Percentiles rank a stretch among this genome's conserved stretches.
These are phyloP conservation scores for Zhuqinia jingwanae DNA, from an alignment of 2,888 invertebrate genomes.

Conservation along the genomic window DNA sequence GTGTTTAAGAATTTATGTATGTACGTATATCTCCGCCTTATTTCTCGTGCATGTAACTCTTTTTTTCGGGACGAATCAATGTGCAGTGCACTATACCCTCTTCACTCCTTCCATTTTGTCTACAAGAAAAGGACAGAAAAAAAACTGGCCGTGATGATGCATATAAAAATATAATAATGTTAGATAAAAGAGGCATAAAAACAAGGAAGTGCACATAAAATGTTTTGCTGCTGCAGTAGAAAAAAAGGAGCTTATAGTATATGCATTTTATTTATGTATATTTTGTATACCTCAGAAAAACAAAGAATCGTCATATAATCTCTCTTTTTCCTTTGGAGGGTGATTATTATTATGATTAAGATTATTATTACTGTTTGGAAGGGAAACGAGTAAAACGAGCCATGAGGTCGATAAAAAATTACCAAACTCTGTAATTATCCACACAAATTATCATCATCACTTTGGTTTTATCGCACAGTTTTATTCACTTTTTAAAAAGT, in stretches of 20 bases:
- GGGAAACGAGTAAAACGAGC: slow-evolving; percentile 77
- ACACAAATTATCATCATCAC: slow-evolving; percentile 79
- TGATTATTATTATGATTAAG: slow-evolving; percentile 65
- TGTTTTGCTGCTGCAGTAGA: no score
- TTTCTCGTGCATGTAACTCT: no score
- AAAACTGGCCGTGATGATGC: not conserved
- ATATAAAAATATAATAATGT: not conserved
- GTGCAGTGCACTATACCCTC: no score
- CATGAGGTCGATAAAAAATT: slow-evolving; percentile 79
- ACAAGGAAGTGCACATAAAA: slow-evolving; percentile 26
- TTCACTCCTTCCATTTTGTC: slow-evolving; percentile 34
- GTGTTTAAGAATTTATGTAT: slow-evolving; percentile 53
- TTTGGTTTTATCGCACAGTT: slow-evolving; percentile 60
- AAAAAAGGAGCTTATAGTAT: slow-evolving; percentile 15
- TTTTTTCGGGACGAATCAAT: slow-evolving; percentile 42
- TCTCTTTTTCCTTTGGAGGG: no score
- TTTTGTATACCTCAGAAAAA: no score
- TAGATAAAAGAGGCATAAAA: not conserved
- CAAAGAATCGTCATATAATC: slow-evolving; percentile 47
- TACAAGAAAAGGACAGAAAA: not conserved
- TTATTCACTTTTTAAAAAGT: slow-evolving; percentile 19
- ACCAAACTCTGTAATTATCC: slow-evolving; percentile 79
- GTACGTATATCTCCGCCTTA: slow-evolving; percentile 30
- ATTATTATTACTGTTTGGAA: slow-evolving; percentile 62
- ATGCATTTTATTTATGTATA: no score